Percentiles rank a stretch among this genome's conserved stretches.
These are phyloP conservation scores for Hippoglossus hippoglossus DNA, from an alignment of 2,797 vertebrate species.

Conservation along the genomic window DNA sequence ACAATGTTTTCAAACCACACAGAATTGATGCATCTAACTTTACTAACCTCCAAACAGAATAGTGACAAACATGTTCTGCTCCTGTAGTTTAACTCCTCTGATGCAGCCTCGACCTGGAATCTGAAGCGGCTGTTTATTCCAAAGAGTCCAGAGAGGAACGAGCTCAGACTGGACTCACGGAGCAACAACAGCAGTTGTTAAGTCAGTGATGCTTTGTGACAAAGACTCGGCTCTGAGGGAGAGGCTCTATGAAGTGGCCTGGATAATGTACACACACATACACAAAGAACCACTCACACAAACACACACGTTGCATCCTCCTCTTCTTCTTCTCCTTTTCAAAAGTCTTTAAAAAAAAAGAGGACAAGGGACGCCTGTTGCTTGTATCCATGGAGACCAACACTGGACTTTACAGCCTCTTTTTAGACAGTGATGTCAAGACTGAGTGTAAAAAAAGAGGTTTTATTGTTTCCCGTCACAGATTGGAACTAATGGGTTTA, in stretches of 20 bases:
- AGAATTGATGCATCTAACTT: background rate
- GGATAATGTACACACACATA: background rate
- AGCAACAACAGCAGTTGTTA: conserved; percentile 43
- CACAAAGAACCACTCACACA: background rate
- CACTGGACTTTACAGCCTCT: conserved; percentile 51
- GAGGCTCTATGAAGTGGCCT: background rate
- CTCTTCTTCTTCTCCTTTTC: conserved; percentile 40
- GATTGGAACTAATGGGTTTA: conserved; percentile 9
- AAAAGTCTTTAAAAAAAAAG: conserved; percentile 56
- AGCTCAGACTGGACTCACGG: conserved; percentile 24
- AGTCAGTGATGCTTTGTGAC: conserved; percentile 38
- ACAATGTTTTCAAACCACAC: background rate
- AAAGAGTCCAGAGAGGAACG: conserved; percentile 1
- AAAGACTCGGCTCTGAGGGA: conserved; percentile 17
- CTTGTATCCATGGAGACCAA: conserved; percentile 79
- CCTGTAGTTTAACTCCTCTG: conserved; percentile 5
- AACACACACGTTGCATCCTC: conserved; percentile 14
- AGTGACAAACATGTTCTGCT: conserved; percentile 77
- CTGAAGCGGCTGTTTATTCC: conserved; percentile 1
- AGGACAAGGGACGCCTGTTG: conserved; percentile 47
- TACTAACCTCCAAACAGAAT: conserved; percentile 81
- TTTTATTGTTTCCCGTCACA: conserved; percentile 30
- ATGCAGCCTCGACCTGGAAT: background rate
- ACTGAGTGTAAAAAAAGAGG: background rate
- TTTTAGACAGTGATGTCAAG: conserved; percentile 26